Evolutionary conservation across 2,797 vertebrate species (phyloP).

Genomic region (Hippocampus kuda): DNA sequence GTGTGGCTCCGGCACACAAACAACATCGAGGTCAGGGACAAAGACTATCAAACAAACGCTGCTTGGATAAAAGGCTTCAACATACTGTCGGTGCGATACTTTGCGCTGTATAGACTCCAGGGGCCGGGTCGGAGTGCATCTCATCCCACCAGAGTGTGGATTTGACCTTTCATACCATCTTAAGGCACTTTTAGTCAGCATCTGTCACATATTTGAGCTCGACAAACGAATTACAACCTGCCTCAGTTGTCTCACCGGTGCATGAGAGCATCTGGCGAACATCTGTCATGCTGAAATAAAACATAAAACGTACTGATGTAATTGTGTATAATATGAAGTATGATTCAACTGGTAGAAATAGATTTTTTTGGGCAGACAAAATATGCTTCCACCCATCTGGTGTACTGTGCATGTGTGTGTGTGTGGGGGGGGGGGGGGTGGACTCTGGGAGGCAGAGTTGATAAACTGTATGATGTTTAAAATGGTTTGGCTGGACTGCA

Average conservation of each 20-base stretch:
- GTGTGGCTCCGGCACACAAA: conserved; percentile 36
- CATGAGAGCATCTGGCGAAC: conserved; percentile 3
- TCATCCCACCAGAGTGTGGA: not conserved
- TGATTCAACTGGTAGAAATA: not conserved
- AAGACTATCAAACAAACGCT: conserved; percentile 12
- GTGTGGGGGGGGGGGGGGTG: too few species aligned
- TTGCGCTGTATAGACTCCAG: too few species aligned
- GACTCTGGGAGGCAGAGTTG: not conserved
- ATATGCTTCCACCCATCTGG: not conserved
- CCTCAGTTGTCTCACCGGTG: not conserved
- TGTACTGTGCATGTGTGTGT: not conserved
- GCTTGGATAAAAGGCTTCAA: conserved; percentile 24
- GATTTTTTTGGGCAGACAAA: not conserved
- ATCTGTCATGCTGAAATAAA: not conserved
- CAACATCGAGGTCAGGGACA: conserved; percentile 35
- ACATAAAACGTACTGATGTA: not conserved
- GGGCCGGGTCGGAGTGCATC: too few species aligned
- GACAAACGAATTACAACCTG: conserved; percentile 1
- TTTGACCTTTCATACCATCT: not conserved
- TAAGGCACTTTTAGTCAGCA: not conserved
- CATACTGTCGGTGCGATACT: not conserved
- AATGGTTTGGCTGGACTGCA: conserved; percentile 2
- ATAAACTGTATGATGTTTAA: not conserved
- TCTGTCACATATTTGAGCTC: conserved; percentile 1
- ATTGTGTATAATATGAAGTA: not conserved